Base-by-base conservation (phyloP, 2,797 vertebrate genomes). In the Pristis pectinata region DNA sequence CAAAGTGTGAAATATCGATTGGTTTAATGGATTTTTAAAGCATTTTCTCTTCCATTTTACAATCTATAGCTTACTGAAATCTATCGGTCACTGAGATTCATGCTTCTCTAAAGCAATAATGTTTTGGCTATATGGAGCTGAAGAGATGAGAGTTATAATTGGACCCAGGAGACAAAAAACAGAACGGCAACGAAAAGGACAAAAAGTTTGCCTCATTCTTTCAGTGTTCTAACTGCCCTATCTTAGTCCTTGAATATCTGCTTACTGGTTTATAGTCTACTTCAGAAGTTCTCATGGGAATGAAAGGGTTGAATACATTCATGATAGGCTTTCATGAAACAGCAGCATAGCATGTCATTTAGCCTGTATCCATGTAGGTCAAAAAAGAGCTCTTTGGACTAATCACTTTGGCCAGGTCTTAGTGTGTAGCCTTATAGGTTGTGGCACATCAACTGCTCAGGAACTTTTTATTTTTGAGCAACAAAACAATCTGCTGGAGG, bases 1-100 rank as follows among this genome's bases (percentile, higher is more conserved):
- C 22, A 74, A 49, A 76, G 41, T 17, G 56, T 94, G 56, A 94
- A 79, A 44, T 79, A 74, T n/a, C 74, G 93, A 94, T 76, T 53
- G 13, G 24, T 59, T 53, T 37, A 41, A 76, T 79, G 77, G 11
- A 34, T 37, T 70, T 76, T 74, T 74, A 49, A 94, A 74, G 56
- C 7, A 76, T 59, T 74, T 94, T 49, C 34, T 59, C 5, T 44
- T 30, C 70, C 67, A 94, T 94, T 53, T 79, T 49, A 79, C 93
- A 94, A 41, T 30, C 22, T 19, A n/a, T 74, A 79, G 72, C 19
- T 8, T 17, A 49, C 44, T 49, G 27, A n/a, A 77, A 72, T 49
- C 49, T 56, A 56, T 30, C 53, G 3, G 1, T 17, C 83, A 87
- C 13, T 56, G 30, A 59, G 53, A 87, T 56, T 34, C 56, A 87